Conservation (phyloP, 2,113 vertebrate species). For the Myotis lucifugus region DNA sequence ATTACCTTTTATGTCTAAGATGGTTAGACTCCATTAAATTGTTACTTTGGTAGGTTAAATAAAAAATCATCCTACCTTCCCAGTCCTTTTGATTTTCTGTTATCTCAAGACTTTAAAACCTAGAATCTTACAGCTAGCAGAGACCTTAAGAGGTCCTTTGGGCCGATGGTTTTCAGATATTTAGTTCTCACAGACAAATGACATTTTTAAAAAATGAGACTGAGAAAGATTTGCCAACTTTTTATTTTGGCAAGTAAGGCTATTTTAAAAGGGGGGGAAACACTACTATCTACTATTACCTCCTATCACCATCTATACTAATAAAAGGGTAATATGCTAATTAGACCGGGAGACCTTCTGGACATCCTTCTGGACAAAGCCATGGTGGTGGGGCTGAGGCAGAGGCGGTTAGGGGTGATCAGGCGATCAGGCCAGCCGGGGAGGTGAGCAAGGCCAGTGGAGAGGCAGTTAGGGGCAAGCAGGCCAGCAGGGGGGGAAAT, state of each 20-base stretch:
- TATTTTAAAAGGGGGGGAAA: not conserved
- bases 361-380: too few relatives aligned
- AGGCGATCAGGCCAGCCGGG: too few relatives aligned
- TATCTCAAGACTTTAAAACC: conserved; percentile 43
- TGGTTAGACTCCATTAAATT: conserved; percentile 79
- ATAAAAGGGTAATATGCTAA: too few relatives aligned
- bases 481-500: too few relatives aligned
- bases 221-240: not conserved
- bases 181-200: conserved; percentile 27
- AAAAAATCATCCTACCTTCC: conserved; percentile 47
- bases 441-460: too few relatives aligned
- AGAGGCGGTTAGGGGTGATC: too few relatives aligned
- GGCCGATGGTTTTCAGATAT: conserved; percentile 35
- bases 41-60: conserved; percentile 70
- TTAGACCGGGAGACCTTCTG: too few relatives aligned
- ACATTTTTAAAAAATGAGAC: not conserved
- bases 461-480: too few relatives aligned
- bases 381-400: too few relatives aligned
- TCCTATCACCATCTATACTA: not conserved
- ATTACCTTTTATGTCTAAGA: conserved; percentile 69
- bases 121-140: conserved; percentile 8
- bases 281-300: not conserved
- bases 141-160: not conserved
- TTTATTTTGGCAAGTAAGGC: conserved; percentile 36
- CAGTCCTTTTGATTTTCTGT: conserved; percentile 50